Evolutionary conservation across 2,113 vertebrate genomes (phyloP).

Genomic region (Pachypanchax playfairii): DNA sequence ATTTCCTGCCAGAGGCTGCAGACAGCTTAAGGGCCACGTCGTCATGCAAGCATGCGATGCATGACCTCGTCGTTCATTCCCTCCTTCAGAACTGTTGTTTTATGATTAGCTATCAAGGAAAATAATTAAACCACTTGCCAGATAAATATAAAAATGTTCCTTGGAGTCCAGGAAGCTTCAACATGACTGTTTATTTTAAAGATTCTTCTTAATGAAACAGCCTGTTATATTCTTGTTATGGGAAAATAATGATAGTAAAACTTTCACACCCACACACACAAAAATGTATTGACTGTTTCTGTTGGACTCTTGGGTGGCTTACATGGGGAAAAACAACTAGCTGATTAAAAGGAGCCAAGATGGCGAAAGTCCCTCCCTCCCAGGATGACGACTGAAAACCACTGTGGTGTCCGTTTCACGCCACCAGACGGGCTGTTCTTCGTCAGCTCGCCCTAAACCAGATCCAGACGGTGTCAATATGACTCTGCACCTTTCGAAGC

Average conservation of each 20-base stretch:
- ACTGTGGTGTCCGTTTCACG: constrained; percentile 5
- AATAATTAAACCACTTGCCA: constrained; percentile 3
- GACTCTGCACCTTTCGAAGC: constrained; percentile 28
- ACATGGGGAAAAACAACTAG: constrained; percentile 37
- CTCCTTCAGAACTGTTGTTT: background rate
- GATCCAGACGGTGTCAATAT: constrained; percentile 8
- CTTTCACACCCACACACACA: constrained; percentile 45
- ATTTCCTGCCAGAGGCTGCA: constrained; percentile 68
- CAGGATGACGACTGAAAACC: constrained; percentile 38
- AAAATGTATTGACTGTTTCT: constrained; percentile 13
- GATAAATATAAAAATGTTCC: constrained; percentile 41
- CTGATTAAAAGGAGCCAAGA: constrained; percentile 41
- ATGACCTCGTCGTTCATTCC: constrained; percentile 4
- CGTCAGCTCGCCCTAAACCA: constrained; percentile 39
- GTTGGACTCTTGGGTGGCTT: constrained; percentile 62
- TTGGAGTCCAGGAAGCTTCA: constrained; percentile 24
- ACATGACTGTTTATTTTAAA: constrained; percentile 21
- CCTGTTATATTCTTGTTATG: constrained; percentile 34
- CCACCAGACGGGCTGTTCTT: constrained; percentile 17
- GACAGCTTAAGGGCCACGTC: constrained; percentile 22
- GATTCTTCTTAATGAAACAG: constrained; percentile 54
- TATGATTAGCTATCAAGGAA: background rate
- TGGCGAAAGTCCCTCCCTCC: constrained; percentile 23
- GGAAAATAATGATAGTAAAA: constrained; percentile 34
- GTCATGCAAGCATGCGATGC: constrained; percentile 24